Evolutionary conservation across 2,797 vertebrate species (phyloP).

Genomic region (Chiropotes sagulatus): DNA sequence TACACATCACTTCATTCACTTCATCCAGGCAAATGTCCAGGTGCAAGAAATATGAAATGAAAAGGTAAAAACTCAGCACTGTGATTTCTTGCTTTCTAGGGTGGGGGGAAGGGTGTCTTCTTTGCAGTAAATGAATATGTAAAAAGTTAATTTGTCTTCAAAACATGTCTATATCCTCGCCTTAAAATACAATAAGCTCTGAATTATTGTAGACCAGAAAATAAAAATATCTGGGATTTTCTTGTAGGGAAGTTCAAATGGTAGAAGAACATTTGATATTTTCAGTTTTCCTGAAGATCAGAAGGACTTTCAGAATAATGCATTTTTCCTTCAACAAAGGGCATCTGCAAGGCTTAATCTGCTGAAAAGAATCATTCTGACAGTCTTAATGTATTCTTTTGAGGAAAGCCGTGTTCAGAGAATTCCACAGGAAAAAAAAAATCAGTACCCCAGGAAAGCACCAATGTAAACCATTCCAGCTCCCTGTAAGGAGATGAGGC

Average conservation of each 20-base stretch:
- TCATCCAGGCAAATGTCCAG: neutral
- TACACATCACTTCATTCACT: neutral
- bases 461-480: conserved; percentile 65
- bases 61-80: neutral
- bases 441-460: conserved; percentile 75
- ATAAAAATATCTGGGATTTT: conserved; percentile 62
- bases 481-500: conserved; percentile 74
- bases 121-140: conserved; percentile 41
- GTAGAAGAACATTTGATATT: conserved; percentile 72
- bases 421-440: conserved; percentile 73
- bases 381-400: conserved; percentile 81
- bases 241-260: conserved; percentile 70
- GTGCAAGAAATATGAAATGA: neutral
- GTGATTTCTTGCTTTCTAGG: conserved; percentile 32
- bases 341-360: conserved; percentile 70
- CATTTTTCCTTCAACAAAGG: conserved; percentile 76
- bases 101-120: neutral
- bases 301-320: conserved; percentile 77
- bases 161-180: conserved; percentile 18
- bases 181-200: conserved; percentile 57
- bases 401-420: conserved; percentile 74
- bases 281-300: conserved; percentile 80
- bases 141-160: conserved; percentile 55
- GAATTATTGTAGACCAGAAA: conserved; percentile 63
- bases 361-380: conserved; percentile 81